phyloP scores from a whole-genome alignment of 2,113 vertebrate genomes.

The Leiothrix lutea region DNA sequence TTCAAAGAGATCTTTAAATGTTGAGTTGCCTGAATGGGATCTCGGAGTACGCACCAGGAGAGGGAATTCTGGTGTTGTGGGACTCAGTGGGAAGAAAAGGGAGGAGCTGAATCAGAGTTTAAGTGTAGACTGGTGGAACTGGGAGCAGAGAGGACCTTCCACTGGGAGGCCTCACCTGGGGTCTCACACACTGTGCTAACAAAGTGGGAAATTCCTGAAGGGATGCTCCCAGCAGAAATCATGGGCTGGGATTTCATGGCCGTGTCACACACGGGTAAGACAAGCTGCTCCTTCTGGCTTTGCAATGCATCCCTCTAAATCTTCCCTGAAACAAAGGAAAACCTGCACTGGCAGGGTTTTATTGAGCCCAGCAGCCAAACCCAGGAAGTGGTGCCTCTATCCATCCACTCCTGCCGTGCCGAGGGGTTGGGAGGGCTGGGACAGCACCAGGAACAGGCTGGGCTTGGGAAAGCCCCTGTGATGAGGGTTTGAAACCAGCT shows the following conservation, averaged over 20 bases:
- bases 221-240: background rate
- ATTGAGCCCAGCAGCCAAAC: background rate
- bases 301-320: background rate
- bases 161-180: background rate
- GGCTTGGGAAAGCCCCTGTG: background rate
- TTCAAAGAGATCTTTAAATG: background rate
- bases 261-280: fast-evolving
- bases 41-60: background rate
- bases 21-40: background rate
- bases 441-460: background rate
- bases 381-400: background rate
- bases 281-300: background rate
- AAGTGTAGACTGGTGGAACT: background rate
- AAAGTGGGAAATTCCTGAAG: background rate
- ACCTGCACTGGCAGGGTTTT: background rate
- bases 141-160: background rate
- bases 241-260: background rate
- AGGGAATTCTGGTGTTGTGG: background rate
- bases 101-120: background rate
- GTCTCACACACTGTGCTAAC: background rate
- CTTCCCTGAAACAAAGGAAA: background rate
- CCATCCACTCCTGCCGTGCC: background rate
- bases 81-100: background rate
- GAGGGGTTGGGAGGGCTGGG: background rate
- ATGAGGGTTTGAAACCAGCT: background rate